phyloP scores from a whole-genome alignment of 1,140 invertebrate genomes.

The Trachelipus rathkii region DNA sequence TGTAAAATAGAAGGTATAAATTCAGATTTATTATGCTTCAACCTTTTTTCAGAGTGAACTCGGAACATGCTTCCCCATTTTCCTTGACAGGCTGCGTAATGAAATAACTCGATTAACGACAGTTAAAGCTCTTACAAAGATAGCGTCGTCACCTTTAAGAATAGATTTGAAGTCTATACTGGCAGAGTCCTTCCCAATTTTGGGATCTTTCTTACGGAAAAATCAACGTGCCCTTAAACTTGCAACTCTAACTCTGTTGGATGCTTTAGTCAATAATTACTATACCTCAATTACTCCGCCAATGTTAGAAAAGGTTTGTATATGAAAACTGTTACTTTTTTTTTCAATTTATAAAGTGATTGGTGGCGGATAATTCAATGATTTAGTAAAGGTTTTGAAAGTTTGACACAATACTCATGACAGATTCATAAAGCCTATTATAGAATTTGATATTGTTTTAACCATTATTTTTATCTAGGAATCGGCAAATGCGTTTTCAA shows the following conservation, averaged over 20 bases:
- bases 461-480: too few species aligned
- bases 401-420: too few species aligned
- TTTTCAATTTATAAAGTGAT: too few species aligned
- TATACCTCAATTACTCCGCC: slow-evolving; percentile 54
- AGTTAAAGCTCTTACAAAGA: slow-evolving; percentile 90
- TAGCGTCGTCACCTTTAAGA: slow-evolving; percentile 81
- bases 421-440: too few species aligned
- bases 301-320: slow-evolving; percentile 39
- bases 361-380: too few species aligned
- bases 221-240: slow-evolving; percentile 94
- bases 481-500: too few species aligned
- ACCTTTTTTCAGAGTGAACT: slow-evolving; percentile 42
- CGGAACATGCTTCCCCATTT: slow-evolving; percentile 24
- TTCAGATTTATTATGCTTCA: too few species aligned
- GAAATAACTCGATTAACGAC: slow-evolving; percentile 95
- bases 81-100: slow-evolving; percentile 64
- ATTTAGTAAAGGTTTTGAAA: too few species aligned
- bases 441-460: too few species aligned
- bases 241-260: slow-evolving; percentile 80
- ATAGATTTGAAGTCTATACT: slow-evolving; percentile 83
- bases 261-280: slow-evolving; percentile 77
- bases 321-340: too few species aligned
- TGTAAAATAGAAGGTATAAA: too few species aligned
- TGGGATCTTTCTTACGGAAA: slow-evolving; percentile 86
- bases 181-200: slow-evolving; percentile 79